Evolutionary conservation across 2,113 vertebrate genomes (phyloP), one percentile per base, ranked within the genome.

Genomic region (Reinhardtius hippoglossoides): DNA sequence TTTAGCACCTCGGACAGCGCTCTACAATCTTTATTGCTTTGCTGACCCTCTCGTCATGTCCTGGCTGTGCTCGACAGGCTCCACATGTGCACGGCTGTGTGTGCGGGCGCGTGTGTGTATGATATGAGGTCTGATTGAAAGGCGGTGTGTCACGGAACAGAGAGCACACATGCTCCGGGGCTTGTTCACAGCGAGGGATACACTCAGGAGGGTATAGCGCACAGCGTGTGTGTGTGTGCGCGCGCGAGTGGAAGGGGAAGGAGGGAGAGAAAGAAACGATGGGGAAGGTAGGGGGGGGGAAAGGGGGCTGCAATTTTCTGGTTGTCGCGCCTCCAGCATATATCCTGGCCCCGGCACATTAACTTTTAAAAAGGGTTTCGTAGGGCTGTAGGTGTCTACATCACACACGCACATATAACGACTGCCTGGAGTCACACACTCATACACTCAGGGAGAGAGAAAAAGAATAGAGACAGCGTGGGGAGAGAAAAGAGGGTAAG

Each of bases 1-100:
- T 97, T 97, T 96, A 97, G 96, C 96, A 97, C 97, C 96, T 96
- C 95, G 96, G 96, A 97, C 96, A 97, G 96, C 96, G 96, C 96
- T 96, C 96, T 95, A 96, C 96, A 98, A 97, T 97, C 96, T 97
- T 98, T 97, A 97, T 97, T 98, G 97, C 96, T 97, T 97, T 96
- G 94, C 96, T 98, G 96, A 97, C 96, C 96, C 94, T 96, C 95
- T 96, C 96, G 95, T 98, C 98, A 98, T 98, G 97, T 97, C 96
- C 96, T 90, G 87, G 87, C 81, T 68, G 89, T 86, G 88, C 88
- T 90, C 87, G 87, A 87, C 90, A 91, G 90, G 88, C 84, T 86
- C 84, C 82, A 69, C 95, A 95, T 96, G 96, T 94, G 95, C 93
- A 93, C 92, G 94, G 92, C 50, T 9, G 81, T 7, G 61, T 71